Percentiles rank a stretch among this genome's conserved stretches.
phyloP scores from a whole-genome alignment of 2,888 invertebrate species.

The Eudemis profundana region DNA sequence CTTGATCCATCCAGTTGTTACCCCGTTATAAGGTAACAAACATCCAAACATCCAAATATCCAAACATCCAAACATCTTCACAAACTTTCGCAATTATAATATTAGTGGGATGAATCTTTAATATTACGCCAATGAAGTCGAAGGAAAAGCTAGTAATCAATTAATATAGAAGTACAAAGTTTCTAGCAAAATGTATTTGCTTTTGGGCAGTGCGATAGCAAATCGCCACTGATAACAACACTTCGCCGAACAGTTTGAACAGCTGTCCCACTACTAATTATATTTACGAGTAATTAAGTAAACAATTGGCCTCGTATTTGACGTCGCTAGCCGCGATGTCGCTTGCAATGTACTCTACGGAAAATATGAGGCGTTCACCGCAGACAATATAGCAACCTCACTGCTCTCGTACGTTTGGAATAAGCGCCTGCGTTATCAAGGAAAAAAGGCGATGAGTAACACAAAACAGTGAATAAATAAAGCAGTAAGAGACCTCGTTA shows the following conservation, averaged over 20 bases:
- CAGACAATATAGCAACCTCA: neutral
- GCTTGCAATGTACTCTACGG: neutral
- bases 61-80: no score
- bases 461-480: constrained; percentile 77
- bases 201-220: constrained; percentile 17
- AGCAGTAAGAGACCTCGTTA: constrained; percentile 76
- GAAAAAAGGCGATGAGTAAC: constrained; percentile 62
- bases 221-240: constrained; percentile 12
- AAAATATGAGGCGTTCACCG: neutral
- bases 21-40: no score
- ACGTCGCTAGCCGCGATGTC: no score
- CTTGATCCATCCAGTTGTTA: no score
- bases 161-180: constrained; percentile 4
- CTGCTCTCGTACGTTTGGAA: neutral
- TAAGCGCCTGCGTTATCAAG: constrained; percentile 21
- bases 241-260: constrained; percentile 24
- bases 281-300: constrained; percentile 25
- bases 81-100: no score
- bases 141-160: no score
- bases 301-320: constrained; percentile 1
- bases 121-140: no score
- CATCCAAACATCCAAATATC: no score
- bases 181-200: neutral
- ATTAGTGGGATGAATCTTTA: no score
- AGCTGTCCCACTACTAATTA: constrained; percentile 16